Base-by-base conservation (phyloP, 1,140 invertebrate species). In the Daktulosphaira vitifoliae region DNA sequence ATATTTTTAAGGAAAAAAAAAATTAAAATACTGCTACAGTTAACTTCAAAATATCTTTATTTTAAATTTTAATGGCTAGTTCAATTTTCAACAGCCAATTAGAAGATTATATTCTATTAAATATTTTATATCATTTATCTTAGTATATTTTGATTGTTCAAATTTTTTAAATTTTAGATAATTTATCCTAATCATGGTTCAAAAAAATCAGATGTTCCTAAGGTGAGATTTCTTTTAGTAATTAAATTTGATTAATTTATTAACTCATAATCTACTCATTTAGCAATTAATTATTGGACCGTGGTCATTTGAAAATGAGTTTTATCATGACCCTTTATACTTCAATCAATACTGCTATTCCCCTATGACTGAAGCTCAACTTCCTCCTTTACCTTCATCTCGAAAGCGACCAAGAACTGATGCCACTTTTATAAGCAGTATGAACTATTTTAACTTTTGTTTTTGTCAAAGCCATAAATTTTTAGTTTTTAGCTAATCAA, bases 301-400 rank as follows among this genome's bases (percentile, higher is more conserved):
- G 20, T 62, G 56, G 56, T 62, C 56, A 48, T 37, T 22, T 25
- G 56, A 46, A 29, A 46, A 22, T 62, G 56, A 62, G 23, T 13
- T 48, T 25, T 62, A 62, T 62, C 22, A 62, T 62, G 56, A 62
- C 13, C 56, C 39, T 46, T 62, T 62, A 18, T 62, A 48, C 16
- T 62, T 62, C 26, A n/a, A 25, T 62, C 56, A 62, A 8, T 62
- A 62, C 46, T 62, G 23, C 26, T 33, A 62, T 42, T 44, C 53
- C 9, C 33, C 48, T 26, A 68, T 68, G 42, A 53, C 67, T 23
- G 67, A 68, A 52, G 50, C 59, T 49, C 51, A 65, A 56, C 22
- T 68, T 46, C 67, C 67, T 46, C 67, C 67, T 13, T 23, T 68
- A 11, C 56, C 42, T 29, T 62, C 56, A 15, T 23, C 56, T 48